Evolutionary conservation across 2,113 vertebrate genomes (phyloP).

Genomic region (Eurypyga helias): DNA sequence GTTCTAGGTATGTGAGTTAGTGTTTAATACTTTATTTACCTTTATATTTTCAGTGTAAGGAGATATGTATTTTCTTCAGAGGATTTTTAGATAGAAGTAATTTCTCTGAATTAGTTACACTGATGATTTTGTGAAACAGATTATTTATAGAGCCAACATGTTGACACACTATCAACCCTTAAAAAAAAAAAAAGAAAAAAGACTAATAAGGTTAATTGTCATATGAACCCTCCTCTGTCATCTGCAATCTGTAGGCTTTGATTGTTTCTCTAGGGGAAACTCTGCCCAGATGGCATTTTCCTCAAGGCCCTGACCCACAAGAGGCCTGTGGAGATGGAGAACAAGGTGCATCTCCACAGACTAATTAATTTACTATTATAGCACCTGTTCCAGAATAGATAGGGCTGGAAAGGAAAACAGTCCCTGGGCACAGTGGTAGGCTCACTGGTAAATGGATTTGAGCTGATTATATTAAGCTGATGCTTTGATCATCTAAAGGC

Average conservation of each 20-base stretch:
- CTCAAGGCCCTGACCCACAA: constrained; percentile 89
- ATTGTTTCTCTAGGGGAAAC: constrained; percentile 88
- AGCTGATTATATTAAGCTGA: constrained; percentile 99
- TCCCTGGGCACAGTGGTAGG: constrained; percentile 87
- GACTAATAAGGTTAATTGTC: constrained; percentile 99
- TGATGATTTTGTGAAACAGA: constrained; percentile 71
- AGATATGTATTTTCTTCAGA: neutral
- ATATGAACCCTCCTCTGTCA: constrained; percentile 92
- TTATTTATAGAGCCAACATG: constrained; percentile 79
- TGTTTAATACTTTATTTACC: neutral
- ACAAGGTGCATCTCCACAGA: constrained; percentile 96
- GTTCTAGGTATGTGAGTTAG: neutral
- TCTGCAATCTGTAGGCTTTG: constrained; percentile 85
- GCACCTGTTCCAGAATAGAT: constrained; percentile 99
- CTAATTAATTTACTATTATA: constrained; percentile 99
- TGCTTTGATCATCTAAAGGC: constrained; percentile 98
- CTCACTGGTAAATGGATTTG: constrained; percentile 93
- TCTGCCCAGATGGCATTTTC: constrained; percentile 97
- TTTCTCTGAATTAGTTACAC: constrained; percentile 48
- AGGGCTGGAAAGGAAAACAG: constrained; percentile 85
- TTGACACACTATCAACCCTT: constrained; percentile 80
- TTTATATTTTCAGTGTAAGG: neutral
- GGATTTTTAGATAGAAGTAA: constrained; percentile 35
- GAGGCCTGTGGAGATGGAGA: constrained; percentile 89
- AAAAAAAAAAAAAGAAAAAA: constrained; percentile 73